Conservation (phyloP, 1,140 invertebrate species). For the Papilio machaon region DNA sequence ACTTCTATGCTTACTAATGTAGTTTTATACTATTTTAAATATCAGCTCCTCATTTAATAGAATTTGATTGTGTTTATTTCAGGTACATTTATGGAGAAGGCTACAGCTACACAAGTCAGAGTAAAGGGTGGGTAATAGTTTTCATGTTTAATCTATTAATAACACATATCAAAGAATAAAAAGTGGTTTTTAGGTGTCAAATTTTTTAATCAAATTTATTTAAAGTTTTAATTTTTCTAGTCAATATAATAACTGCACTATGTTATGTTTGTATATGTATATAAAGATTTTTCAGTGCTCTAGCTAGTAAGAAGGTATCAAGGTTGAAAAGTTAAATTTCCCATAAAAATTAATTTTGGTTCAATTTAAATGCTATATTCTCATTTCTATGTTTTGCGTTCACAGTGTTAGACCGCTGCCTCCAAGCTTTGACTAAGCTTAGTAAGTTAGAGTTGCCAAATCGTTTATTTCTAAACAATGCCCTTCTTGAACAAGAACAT, state of each 20-base stretch:
- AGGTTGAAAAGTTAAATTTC: neutral
- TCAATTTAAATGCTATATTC: constrained; percentile 22
- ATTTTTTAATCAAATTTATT: neutral
- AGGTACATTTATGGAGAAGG: constrained; percentile 30
- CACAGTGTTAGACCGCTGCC: constrained; percentile 74
- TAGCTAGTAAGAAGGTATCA: neutral
- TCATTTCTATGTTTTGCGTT: constrained; percentile 55
- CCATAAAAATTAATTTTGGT: neutral
- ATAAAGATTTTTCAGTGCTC: neutral
- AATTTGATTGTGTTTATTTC: constrained; percentile 24
- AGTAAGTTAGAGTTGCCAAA: constrained; percentile 61
- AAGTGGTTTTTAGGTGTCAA: neutral
- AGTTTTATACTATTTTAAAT: neutral
- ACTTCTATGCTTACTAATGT: neutral
- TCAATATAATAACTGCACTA: neutral
- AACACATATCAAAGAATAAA: neutral
- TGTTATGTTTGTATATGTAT: neutral
- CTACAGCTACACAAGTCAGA: constrained; percentile 55
- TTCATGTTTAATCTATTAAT: neutral
- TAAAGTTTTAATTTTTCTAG: neutral
- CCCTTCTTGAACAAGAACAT: constrained; percentile 46
- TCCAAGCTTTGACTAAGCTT: constrained; percentile 61
- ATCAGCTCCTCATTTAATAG: neutral
- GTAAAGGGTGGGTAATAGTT: constrained; percentile 60
- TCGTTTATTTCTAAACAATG: constrained; percentile 62